These are phyloP conservation scores for Chloroceryle aenea DNA, from an alignment of 2,113 vertebrate species.

Conservation along the genomic window DNA sequence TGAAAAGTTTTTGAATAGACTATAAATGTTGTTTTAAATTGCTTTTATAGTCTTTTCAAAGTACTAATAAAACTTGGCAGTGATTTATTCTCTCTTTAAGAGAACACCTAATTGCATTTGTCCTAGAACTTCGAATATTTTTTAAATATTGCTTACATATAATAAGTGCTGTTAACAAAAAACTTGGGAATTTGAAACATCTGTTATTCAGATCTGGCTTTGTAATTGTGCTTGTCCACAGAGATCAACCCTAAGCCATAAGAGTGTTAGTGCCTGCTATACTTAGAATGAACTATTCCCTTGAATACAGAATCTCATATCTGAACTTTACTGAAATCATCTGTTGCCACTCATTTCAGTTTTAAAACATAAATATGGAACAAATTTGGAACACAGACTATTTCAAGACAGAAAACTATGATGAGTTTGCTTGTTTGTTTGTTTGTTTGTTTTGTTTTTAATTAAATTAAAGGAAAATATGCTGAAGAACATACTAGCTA, in stretches of 20 bases:
- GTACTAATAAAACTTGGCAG: background rate
- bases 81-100: background rate
- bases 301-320: background rate
- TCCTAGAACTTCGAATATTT: background rate
- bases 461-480: background rate
- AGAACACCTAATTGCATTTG: background rate
- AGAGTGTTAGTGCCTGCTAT: background rate
- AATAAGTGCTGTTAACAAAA: background rate
- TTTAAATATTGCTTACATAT: background rate
- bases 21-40: background rate
- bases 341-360: background rate
- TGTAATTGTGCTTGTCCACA: background rate
- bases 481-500: background rate
- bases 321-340: background rate
- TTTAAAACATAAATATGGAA: background rate
- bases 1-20: background rate
- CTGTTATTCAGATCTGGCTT: background rate
- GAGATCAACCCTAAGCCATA: background rate
- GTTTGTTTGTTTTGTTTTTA: too few species aligned
- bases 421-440: too few species aligned
- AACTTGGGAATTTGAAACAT: slow-evolving; percentile 3
- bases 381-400: background rate
- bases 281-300: background rate
- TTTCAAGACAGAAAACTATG: background rate
- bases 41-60: background rate